Evolutionary conservation across 92 coral and sea anemone species (phyloP).

Genomic region (Zoanthus solanderi): DNA sequence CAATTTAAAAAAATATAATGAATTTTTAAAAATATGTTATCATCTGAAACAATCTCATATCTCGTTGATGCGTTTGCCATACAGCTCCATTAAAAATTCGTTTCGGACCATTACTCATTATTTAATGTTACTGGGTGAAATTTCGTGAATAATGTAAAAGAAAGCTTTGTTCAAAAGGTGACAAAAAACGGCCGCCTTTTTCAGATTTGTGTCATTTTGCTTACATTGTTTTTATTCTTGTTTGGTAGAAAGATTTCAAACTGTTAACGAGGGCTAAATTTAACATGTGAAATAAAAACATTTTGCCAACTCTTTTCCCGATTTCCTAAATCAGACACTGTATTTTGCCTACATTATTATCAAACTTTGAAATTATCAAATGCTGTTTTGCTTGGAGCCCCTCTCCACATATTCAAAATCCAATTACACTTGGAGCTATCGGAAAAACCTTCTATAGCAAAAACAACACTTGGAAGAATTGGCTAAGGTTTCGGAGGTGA

Average conservation of each 20-base stretch:
- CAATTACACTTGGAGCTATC: slow-evolving; percentile 39
- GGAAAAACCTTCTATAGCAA: slow-evolving; percentile 34
- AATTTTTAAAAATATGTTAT: slow-evolving; percentile 18
- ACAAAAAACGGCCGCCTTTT: slow-evolving; percentile 23
- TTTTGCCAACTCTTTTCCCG: not conserved
- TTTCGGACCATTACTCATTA: slow-evolving; percentile 3
- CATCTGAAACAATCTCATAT: slow-evolving; percentile 25
- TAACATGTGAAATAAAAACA: not conserved
- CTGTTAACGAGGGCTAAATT: not conserved
- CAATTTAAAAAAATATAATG: not conserved
- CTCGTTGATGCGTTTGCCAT: not conserved
- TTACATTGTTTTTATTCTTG: not conserved
- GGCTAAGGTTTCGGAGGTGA: slow-evolving; percentile 34
- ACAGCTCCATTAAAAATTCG: slow-evolving; percentile 11
- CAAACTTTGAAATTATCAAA: slow-evolving; percentile 33
- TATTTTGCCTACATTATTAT: slow-evolving; percentile 2
- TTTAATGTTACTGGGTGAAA: not conserved
- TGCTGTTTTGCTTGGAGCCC: slow-evolving; percentile 24
- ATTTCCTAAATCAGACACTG: not conserved
- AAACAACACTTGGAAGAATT: slow-evolving; percentile 12
- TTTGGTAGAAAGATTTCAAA: not conserved
- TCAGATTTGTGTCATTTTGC: slow-evolving; percentile 1
- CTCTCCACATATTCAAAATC: slow-evolving; percentile 25
- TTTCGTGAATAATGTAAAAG: not conserved
- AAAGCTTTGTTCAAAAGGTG: slow-evolving; percentile 22